Evolutionary conservation across 2,113 vertebrate genomes (phyloP).

Genomic region (Castor canadensis): DNA sequence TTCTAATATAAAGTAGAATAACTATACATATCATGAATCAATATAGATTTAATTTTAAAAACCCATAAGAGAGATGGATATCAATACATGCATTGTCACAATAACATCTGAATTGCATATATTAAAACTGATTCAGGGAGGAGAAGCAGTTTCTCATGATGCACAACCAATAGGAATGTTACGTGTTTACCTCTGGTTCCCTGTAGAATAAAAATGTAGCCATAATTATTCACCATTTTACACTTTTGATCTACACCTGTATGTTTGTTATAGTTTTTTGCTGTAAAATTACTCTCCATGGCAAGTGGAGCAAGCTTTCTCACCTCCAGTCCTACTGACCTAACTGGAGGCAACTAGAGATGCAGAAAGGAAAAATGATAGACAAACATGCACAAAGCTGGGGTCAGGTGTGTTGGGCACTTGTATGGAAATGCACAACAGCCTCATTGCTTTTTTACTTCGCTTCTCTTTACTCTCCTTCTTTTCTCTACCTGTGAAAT

Average conservation of each 20-base stretch:
- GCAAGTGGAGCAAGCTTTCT: too few relatives aligned
- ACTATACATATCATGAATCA: not conserved
- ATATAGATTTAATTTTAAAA: conserved; percentile 62
- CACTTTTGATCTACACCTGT: conserved; percentile 58
- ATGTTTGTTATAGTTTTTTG: conserved; percentile 29
- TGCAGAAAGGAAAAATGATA: too few relatives aligned
- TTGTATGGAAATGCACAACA: too few relatives aligned
- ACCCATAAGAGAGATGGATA: conserved; percentile 35
- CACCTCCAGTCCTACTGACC: too few relatives aligned
- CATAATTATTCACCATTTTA: conserved; percentile 74
- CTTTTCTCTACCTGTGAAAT: too few relatives aligned
- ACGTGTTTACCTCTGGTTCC: conserved; percentile 65
- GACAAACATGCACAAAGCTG: too few relatives aligned
- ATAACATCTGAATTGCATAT: conserved; percentile 65
- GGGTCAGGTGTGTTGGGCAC: too few relatives aligned
- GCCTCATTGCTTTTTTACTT: too few relatives aligned
- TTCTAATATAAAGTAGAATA: not conserved
- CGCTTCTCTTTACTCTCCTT: too few relatives aligned
- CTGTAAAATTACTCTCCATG: conserved; percentile 72
- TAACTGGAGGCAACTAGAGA: too few relatives aligned
- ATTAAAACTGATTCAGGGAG: conserved; percentile 55
- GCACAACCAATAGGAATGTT: conserved; percentile 65
- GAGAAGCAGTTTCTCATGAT: conserved; percentile 55
- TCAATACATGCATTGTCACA: conserved; percentile 25
- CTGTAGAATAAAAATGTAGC: conserved; percentile 72